Conservation (phyloP, 1,140 invertebrate species). For the Monochamus saltuarius region DNA sequence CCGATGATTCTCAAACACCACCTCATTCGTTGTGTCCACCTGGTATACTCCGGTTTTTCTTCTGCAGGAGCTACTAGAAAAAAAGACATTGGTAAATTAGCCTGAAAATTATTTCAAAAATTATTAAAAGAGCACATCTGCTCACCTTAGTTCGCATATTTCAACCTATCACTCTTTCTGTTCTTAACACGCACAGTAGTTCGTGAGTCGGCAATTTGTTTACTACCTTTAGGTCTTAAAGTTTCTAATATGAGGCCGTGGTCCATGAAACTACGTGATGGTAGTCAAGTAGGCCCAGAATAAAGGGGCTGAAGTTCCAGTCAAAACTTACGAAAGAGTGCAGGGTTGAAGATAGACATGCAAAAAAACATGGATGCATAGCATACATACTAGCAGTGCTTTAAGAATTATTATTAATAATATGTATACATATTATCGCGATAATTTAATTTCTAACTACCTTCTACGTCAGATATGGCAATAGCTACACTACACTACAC, state of each 20-base stretch:
- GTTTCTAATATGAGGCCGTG: neutral
- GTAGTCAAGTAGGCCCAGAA: too few relatives aligned
- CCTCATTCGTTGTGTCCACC: constrained; percentile 40
- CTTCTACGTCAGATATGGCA: too few relatives aligned
- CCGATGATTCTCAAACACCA: constrained; percentile 46
- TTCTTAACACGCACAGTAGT: neutral
- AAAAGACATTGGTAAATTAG: constrained; percentile 4
- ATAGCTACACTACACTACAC: too few relatives aligned
- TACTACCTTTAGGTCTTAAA: neutral
- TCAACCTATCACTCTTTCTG: neutral
- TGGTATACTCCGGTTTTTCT: constrained; percentile 46
- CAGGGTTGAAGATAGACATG: too few relatives aligned
- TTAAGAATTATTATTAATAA: too few relatives aligned
- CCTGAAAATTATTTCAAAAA: neutral
- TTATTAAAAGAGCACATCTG: neutral
- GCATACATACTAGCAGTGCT: too few relatives aligned
- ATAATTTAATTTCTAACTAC: too few relatives aligned
- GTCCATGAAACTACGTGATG: neutral
- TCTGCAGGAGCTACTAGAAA: constrained; percentile 29
- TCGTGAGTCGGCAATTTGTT: neutral
- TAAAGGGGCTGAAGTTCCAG: too few relatives aligned
- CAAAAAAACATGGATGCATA: too few relatives aligned
- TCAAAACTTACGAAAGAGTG: too few relatives aligned
- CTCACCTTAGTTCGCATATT: neutral
- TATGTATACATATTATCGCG: too few relatives aligned